Evolutionary conservation across 2,888 invertebrate genomes (phyloP).

Genomic region (Rhingia campestris): DNA sequence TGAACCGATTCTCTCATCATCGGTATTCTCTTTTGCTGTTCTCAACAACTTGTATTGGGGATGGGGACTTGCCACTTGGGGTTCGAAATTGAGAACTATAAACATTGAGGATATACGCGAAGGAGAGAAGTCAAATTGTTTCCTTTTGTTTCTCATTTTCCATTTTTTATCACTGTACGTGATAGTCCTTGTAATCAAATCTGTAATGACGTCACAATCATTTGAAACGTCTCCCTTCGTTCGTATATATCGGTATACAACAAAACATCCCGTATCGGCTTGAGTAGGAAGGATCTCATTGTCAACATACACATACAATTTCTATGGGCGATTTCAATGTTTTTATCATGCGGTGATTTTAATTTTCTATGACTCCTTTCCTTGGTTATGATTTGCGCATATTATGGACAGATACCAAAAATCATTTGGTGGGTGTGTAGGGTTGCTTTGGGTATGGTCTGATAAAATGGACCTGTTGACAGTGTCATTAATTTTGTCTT

Average conservation of each 20-base stretch:
- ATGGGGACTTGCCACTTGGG: too few relatives aligned
- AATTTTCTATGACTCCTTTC: conserved; percentile 20
- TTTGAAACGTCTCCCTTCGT: background rate
- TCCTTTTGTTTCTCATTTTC: conserved; percentile 12
- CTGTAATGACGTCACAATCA: conserved; percentile 51
- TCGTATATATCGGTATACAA: background rate
- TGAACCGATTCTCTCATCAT: conserved; percentile 1
- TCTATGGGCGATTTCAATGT: conserved; percentile 7
- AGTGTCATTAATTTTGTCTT: conserved; percentile 45
- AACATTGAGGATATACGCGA: conserved; percentile 4
- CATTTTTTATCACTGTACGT: conserved; percentile 26
- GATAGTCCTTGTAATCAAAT: conserved; percentile 60
- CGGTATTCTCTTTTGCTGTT: too few relatives aligned
- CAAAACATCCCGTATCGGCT: background rate
- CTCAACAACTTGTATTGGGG: too few relatives aligned
- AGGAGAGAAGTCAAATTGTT: background rate
- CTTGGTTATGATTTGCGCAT: conserved; percentile 2
- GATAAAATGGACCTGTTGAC: conserved; percentile 42
- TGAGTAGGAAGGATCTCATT: background rate
- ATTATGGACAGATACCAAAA: background rate
- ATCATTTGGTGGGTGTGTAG: background rate
- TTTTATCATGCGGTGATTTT: conserved; percentile 29
- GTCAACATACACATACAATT: background rate
- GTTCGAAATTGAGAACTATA: conserved; percentile 26
- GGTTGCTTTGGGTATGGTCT: background rate